These are phyloP conservation scores for Plecturocebus donacophilus DNA, from an alignment of 2,113 vertebrate species.

Conservation along the genomic window DNA sequence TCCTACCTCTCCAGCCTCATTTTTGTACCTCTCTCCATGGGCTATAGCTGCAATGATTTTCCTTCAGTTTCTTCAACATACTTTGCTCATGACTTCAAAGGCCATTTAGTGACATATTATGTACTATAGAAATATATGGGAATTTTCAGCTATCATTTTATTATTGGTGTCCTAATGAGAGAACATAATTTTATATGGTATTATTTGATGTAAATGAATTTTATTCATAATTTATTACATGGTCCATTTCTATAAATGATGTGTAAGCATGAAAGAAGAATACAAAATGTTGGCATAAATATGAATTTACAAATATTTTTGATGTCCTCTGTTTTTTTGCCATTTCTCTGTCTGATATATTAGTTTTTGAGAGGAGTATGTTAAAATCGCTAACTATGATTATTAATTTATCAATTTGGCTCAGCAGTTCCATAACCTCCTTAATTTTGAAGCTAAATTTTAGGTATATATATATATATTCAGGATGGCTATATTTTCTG, in stretches of 20 bases:
- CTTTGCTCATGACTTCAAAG: background rate
- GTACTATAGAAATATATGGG: background rate
- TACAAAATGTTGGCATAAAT: background rate
- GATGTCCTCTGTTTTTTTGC: background rate
- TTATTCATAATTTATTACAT: background rate
- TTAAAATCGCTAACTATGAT: background rate
- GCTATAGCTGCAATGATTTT: background rate
- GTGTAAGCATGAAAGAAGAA: background rate
- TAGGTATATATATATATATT: background rate
- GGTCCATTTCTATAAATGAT: background rate
- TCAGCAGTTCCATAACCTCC: background rate
- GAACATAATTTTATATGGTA: background rate
- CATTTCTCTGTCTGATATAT: background rate
- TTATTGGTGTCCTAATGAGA: background rate
- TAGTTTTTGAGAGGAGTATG: background rate
- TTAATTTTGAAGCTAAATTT: background rate
- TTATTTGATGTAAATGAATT: background rate
- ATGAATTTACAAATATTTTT: background rate
- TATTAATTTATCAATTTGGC: background rate
- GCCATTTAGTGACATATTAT: background rate
- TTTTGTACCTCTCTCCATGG: background rate
- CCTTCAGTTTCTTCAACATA: background rate
- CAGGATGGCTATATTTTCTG: background rate
- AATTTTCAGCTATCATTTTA: background rate
- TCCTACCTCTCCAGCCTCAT: background rate